Evolutionary conservation across 2,888 invertebrate species (phyloP).

Genomic region (Apamea anceps): DNA sequence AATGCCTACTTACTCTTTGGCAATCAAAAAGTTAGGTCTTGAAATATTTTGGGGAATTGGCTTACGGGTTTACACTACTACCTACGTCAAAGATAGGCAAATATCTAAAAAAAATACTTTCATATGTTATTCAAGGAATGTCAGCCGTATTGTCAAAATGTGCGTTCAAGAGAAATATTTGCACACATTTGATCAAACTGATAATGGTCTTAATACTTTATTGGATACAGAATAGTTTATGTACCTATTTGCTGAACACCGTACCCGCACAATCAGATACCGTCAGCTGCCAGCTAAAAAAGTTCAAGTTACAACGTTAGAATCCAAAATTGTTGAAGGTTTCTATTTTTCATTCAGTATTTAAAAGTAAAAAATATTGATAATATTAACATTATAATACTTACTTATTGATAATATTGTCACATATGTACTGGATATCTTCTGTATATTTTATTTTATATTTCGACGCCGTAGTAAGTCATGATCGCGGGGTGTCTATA

Average conservation of each 20-base stretch:
- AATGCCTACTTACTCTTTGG: slow-evolving; percentile 23
- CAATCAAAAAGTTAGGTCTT: slow-evolving; percentile 41
- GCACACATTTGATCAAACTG: not conserved
- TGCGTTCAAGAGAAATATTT: not conserved
- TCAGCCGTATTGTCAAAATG: not conserved
- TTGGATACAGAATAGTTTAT: not conserved
- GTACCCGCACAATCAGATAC: too few relatives aligned
- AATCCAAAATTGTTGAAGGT: not conserved
- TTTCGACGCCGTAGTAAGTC: not conserved
- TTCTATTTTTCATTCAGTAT: not conserved
- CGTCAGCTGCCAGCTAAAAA: not conserved
- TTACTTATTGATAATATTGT: not conserved
- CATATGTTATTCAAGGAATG: not conserved
- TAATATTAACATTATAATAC: not conserved
- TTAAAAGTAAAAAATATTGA: not conserved
- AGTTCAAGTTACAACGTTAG: not conserved
- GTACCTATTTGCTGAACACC: not conserved
- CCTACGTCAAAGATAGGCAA: not conserved
- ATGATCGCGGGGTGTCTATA: not conserved
- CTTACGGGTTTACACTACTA: not conserved
- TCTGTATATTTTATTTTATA: not conserved
- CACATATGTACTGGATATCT: not conserved
- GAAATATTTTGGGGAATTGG: slow-evolving; percentile 11
- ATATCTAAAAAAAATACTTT: not conserved
- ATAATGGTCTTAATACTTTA: not conserved